These are phyloP conservation scores for Vanessa cardui DNA, from an alignment of 2,888 invertebrate species.

Conservation along the genomic window DNA sequence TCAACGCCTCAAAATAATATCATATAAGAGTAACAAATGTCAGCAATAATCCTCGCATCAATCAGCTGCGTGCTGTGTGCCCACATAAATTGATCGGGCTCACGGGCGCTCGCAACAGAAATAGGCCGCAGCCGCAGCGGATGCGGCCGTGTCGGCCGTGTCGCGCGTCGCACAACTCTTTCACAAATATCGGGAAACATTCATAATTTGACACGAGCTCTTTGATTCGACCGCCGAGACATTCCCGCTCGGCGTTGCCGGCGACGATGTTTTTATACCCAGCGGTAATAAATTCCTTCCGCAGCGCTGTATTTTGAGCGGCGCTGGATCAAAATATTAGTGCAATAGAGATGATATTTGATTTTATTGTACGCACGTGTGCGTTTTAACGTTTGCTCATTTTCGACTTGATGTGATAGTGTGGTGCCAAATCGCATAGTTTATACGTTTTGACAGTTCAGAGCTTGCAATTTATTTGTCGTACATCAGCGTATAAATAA, in stretches of 20 bases:
- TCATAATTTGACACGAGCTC: constrained; percentile 72
- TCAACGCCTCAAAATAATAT: too few relatives aligned
- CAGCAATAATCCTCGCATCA: not conserved
- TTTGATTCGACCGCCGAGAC: constrained; percentile 62
- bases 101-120: constrained; percentile 45
- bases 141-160: constrained; percentile 69
- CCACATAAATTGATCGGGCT: constrained; percentile 7
- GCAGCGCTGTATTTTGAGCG: constrained; percentile 65
- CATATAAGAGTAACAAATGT: too few relatives aligned
- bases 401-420: constrained; percentile 56
- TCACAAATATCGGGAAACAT: constrained; percentile 76
- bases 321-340: constrained; percentile 66
- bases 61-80: not conserved
- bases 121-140: constrained; percentile 53
- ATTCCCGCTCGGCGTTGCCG: constrained; percentile 55
- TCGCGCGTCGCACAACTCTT: constrained; percentile 73
- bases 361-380: constrained; percentile 71
- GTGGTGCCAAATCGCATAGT: constrained; percentile 52
- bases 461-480: constrained; percentile 22
- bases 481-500: constrained; percentile 14
- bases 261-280: constrained; percentile 73
- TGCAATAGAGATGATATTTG: constrained; percentile 49
- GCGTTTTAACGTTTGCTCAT: constrained; percentile 44
- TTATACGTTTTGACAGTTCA: constrained; percentile 45
- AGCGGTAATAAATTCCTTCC: constrained; percentile 67